Base-by-base conservation (phyloP, 2,113 vertebrate genomes). In the Pangasianodon hypophthalmus region DNA sequence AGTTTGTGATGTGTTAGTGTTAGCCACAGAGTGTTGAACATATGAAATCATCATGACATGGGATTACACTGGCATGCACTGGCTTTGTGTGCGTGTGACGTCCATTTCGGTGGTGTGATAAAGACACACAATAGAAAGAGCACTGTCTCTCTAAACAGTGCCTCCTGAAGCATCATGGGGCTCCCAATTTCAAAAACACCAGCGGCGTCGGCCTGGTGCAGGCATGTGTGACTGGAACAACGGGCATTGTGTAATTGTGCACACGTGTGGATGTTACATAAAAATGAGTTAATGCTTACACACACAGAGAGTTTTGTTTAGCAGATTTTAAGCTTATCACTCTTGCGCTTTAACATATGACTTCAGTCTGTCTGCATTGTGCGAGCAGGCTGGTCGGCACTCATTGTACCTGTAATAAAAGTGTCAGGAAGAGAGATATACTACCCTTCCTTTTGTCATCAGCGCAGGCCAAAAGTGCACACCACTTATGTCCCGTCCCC, bases 131-230 rank as follows among this genome's bases (percentile, higher is more conserved):
- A 92, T 93, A 58, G 87, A 92, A 18, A 82, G 91, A 85, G 94
- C 92, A 94, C 93, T 80, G 88, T 90, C 48, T 90, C 91, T 91
- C 71, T 91, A 94, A 94, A 94, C 94, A 92, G 91, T 91, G 91
- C 80, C 85, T 88, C 90, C 91, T 88, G 93, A 91, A 92, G 92
- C 89, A 92, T 94, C 85, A 79, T 0, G 4, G 91, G 92, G 90
- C 90, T 91, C 83, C 92, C 92, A 24, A 91, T 69, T 92, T 86
- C 41, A 83, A 88, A 89, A 89, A 62, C 67, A 52, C 73, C 32
- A 58, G 73, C 9, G 44, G 52, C 62, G 84, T 77, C 41, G 24
- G 62, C n/a, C 71, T 62, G 37, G 50, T 83, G 77, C 56, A 79
- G 69, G 84, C 84, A 52, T 89, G 88, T 89, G 84, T 1, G 44